These are phyloP conservation scores for Leptopilina drosophilae DNA, from an alignment of 2,888 invertebrate species.

Conservation along the genomic window DNA sequence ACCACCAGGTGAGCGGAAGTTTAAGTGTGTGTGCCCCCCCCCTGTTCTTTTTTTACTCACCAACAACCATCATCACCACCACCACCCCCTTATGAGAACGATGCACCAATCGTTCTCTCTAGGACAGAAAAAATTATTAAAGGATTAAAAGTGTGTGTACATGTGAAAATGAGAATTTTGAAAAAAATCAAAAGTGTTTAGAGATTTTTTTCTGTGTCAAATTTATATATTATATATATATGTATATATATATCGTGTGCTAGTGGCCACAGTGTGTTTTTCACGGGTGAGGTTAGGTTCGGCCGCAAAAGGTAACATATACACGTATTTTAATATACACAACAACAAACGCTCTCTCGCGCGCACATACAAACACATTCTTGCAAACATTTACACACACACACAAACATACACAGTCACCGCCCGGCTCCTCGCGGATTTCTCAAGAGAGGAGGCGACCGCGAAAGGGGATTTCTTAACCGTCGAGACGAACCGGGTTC, in stretches of 20 bases:
- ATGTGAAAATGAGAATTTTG: no score
- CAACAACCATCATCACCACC: not conserved
- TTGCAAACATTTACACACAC: not conserved
- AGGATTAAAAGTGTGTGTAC: no score
- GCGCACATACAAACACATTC: not conserved
- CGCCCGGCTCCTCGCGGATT: conserved; percentile 50
- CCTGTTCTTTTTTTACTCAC: conserved; percentile 54
- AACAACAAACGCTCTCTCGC: no score
- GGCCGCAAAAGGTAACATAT: no score
- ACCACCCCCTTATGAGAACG: not conserved
- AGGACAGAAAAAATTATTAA: not conserved
- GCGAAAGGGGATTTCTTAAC: conserved; percentile 46
- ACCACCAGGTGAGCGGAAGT: not conserved
- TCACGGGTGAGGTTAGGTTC: no score
- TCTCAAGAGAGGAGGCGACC: conserved; percentile 43
- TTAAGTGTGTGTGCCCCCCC: not conserved
- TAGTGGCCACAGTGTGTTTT: conserved; percentile 11
- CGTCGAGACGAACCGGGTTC: conserved; percentile 42
- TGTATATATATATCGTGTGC: conserved; percentile 4
- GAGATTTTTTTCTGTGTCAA: no score
- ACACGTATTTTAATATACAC: no score
- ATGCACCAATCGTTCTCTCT: not conserved
- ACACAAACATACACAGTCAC: conserved; percentile 44
- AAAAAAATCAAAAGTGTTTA: no score
- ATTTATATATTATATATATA: conserved; percentile 5